phyloP scores from a whole-genome alignment of 2,888 invertebrate genomes.

The Meiosimyza platycephala region DNA sequence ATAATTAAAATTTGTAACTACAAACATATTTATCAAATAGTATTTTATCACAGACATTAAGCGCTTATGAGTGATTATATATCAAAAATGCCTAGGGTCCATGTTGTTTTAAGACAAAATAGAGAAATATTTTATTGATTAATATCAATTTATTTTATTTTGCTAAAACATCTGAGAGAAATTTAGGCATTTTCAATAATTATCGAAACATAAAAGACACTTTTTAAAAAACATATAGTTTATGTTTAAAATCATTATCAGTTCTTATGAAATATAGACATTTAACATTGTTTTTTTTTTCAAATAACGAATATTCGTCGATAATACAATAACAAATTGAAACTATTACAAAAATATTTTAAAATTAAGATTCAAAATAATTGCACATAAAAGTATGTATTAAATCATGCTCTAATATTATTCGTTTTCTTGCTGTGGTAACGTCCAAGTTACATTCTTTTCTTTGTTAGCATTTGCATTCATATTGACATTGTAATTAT shows the following conservation, averaged over 20 bases:
- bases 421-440: conserved; percentile 47
- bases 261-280: too few relatives aligned
- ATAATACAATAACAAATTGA: conserved; percentile 18
- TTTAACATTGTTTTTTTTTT: too few relatives aligned
- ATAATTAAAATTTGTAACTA: conserved; percentile 1
- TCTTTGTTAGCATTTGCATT: conserved; percentile 50
- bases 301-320: too few relatives aligned
- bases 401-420: conserved; percentile 35
- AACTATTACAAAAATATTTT: background rate
- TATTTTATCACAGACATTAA: conserved; percentile 48
- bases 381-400: conserved; percentile 2
- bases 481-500: conserved; percentile 48
- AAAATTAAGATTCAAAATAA: background rate
- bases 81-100: too few relatives aligned
- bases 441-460: conserved; percentile 59
- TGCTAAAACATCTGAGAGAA: background rate
- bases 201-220: conserved; percentile 32
- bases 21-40: conserved; percentile 21
- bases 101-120: too few relatives aligned
- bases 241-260: background rate
- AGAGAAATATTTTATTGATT: too few relatives aligned
- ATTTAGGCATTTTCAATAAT: conserved; percentile 17
- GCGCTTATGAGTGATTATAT: conserved; percentile 30
- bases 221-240: conserved; percentile 32
- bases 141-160: too few relatives aligned